Conservation (phyloP, 2,797 vertebrate genomes). For the Eidolon dupreanum region DNA sequence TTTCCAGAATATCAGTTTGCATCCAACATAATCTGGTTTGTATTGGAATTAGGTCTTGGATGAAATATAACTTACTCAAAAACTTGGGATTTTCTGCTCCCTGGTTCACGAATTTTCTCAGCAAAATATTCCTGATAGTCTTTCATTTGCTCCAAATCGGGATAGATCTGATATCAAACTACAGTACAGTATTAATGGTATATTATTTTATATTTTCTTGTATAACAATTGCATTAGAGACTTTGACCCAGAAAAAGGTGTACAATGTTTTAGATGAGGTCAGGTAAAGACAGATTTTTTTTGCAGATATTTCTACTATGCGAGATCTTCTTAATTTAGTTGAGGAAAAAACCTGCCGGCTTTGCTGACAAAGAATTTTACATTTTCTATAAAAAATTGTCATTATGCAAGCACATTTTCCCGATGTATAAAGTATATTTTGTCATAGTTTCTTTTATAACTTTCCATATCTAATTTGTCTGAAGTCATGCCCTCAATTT, state of each 20-base stretch:
- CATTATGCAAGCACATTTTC: conserved; percentile 8
- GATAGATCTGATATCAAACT: neutral
- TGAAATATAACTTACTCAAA: neutral
- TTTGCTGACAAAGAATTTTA: neutral
- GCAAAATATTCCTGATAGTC: neutral
- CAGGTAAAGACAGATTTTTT: neutral
- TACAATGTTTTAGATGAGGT: neutral
- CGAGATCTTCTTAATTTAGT: neutral
- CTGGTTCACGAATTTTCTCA: neutral
- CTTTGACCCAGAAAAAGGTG: neutral
- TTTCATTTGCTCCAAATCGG: neutral
- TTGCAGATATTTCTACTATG: neutral
- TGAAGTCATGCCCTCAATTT: conserved; percentile 44
- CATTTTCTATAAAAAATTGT: conserved; percentile 2
- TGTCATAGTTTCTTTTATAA: neutral
- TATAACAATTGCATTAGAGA: neutral
- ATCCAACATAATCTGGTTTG: neutral
- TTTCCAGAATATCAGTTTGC: neutral
- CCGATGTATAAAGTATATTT: neutral
- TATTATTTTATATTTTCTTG: neutral
- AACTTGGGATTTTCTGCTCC: neutral
- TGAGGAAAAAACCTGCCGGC: neutral
- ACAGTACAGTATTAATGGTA: neutral
- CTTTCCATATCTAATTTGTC: conserved; percentile 14
- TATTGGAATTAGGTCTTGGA: neutral